A percentile compares a stretch with the other conserved stretches of the same genome.
Evolutionary conservation across 2,113 vertebrate genomes (phyloP).

Genomic region (Benthochromis sp.): DNA sequence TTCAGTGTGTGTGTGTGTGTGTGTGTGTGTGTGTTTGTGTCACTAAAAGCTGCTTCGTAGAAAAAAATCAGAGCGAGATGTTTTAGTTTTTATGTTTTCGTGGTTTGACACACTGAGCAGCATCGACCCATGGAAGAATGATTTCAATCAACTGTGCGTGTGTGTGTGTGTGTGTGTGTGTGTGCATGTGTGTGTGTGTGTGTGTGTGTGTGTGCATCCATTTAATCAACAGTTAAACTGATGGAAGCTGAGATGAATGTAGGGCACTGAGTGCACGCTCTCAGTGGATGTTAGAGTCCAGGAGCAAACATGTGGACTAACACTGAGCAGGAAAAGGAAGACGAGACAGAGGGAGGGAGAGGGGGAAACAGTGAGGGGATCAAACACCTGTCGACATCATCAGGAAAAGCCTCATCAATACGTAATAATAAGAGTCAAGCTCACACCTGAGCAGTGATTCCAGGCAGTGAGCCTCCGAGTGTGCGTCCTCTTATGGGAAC

Average conservation of each 20-base stretch:
- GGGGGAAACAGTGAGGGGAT: not conserved
- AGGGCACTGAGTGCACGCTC: accelerated
- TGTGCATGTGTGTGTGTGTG: accelerated
- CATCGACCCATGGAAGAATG: not conserved
- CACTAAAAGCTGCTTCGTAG: not conserved
- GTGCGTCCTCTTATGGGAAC: accelerated
- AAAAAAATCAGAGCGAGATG: not conserved
- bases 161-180: no score
- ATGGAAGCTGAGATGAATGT: not conserved
- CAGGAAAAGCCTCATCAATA: not conserved
- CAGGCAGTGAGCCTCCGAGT: not conserved
- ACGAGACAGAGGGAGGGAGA: not conserved
- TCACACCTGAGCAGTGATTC: not conserved
- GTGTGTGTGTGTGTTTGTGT: not conserved
- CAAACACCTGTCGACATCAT: not conserved
- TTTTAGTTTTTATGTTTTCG: not conserved
- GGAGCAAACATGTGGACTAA: not conserved
- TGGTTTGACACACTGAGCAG: not conserved
- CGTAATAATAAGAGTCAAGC: not conserved
- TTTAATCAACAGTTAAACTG: not conserved
- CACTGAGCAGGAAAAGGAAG: not conserved
- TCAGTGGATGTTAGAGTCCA: not conserved
- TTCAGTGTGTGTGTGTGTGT: not conserved
- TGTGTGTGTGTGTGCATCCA: not conserved
- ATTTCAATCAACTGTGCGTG: not conserved